phyloP scores from a whole-genome alignment of 2,113 vertebrate species.

The Fukomys damarensis region DNA sequence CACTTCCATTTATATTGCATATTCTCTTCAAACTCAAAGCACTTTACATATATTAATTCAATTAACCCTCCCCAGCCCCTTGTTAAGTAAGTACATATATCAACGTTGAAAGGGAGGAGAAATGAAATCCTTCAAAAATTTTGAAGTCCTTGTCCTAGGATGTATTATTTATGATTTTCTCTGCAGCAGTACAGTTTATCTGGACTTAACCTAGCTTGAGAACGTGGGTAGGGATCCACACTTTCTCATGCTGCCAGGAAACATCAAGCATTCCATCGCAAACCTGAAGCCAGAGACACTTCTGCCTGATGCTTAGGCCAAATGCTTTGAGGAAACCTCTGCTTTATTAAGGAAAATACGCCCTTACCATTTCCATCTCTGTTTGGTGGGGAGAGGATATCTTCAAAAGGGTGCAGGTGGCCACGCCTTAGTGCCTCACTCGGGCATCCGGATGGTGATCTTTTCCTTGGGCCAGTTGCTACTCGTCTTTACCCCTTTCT shows the following conservation, averaged over 20 bases:
- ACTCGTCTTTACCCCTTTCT: neutral
- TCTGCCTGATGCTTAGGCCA: neutral
- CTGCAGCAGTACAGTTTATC: conserved; percentile 2
- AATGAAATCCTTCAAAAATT: conserved; percentile 71
- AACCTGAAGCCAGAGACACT: neutral
- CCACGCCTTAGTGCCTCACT: no score
- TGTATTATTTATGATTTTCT: conserved; percentile 84
- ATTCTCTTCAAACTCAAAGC: conserved; percentile 76
- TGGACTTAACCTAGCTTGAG: neutral
- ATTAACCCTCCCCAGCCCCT: conserved; percentile 81
- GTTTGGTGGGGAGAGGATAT: neutral
- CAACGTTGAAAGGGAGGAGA: conserved; percentile 70
- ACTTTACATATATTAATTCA: conserved; percentile 83
- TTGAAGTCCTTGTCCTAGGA: conserved; percentile 70
- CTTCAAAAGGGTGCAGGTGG: neutral
- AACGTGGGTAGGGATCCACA: neutral
- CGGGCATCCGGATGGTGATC: neutral
- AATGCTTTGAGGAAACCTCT: neutral
- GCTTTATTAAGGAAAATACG: neutral
- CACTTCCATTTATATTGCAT: conserved; percentile 78
- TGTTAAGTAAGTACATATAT: conserved; percentile 79
- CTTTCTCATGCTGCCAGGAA: neutral
- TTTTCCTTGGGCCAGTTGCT: neutral
- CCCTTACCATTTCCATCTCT: neutral
- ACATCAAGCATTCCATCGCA: neutral